phyloP scores from a whole-genome alignment of 2,113 vertebrate species.

The Calyptomena viridis region DNA sequence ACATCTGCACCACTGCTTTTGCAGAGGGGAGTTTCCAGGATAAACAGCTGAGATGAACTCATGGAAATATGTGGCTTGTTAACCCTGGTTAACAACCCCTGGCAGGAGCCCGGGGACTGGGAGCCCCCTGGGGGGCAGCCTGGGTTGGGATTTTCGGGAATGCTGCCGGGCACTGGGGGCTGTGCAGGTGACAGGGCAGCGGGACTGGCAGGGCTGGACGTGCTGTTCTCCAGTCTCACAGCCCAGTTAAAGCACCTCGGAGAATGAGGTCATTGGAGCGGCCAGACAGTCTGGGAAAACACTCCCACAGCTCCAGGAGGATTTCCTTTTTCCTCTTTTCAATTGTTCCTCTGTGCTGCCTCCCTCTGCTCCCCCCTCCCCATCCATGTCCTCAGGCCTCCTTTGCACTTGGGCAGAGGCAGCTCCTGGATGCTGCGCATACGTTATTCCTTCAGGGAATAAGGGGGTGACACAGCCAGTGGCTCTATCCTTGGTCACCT shows the following conservation, averaged over 20 bases:
- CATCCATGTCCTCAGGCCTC: slow-evolving; percentile 42
- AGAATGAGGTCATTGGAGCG: slow-evolving; percentile 49
- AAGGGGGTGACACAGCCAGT: no score
- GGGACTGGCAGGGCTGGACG: neutral
- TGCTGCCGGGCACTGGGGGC: neutral
- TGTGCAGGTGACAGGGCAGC: neutral
- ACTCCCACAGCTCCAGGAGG: slow-evolving; percentile 59
- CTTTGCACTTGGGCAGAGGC: slow-evolving; percentile 6
- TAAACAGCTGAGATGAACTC: slow-evolving; percentile 24
- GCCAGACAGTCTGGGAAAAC: slow-evolving; percentile 70
- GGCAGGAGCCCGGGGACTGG: neutral
- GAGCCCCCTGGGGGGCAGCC: fast-evolving
- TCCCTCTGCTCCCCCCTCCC: neutral
- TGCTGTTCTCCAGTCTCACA: neutral
- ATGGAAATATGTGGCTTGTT: neutral
- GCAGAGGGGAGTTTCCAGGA: slow-evolving; percentile 33
- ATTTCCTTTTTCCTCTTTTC: slow-evolving; percentile 69
- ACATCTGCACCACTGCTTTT: neutral
- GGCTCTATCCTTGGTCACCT: neutral
- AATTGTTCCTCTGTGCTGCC: slow-evolving; percentile 54
- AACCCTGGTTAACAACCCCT: neutral
- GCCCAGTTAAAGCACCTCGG: neutral
- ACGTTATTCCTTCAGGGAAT: fast-evolving
- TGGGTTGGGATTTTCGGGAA: neutral
- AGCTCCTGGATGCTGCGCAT: neutral